phyloP scores from a whole-genome alignment of 2,113 vertebrate genomes.

The Colossoma macropomum region DNA sequence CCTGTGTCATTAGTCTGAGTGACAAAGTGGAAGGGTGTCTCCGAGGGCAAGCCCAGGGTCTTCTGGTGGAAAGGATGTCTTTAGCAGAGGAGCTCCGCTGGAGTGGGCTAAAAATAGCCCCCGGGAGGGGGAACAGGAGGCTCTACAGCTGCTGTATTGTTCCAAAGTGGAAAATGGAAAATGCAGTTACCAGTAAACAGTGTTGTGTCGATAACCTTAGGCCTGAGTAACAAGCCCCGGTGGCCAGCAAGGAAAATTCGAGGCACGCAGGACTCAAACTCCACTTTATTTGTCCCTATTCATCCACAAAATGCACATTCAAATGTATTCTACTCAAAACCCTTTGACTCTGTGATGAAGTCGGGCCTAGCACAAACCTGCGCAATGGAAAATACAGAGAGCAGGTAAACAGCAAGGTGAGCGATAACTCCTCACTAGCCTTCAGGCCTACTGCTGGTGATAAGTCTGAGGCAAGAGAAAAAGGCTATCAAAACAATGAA shows the following conservation, averaged over 20 bases:
- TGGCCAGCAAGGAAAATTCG: neutral
- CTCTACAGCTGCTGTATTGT: slow-evolving; percentile 46
- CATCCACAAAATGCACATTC: neutral
- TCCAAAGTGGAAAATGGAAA: slow-evolving; percentile 50
- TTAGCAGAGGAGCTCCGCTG: slow-evolving; percentile 29
- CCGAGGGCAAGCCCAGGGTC: slow-evolving; percentile 21
- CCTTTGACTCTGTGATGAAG: neutral
- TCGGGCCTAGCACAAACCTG: neutral
- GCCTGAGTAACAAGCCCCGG: slow-evolving; percentile 6
- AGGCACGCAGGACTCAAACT: neutral
- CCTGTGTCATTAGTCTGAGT: slow-evolving; percentile 20
- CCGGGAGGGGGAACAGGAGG: slow-evolving; percentile 20
- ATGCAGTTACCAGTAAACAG: slow-evolving; percentile 48
- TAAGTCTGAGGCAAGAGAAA: slow-evolving; percentile 11
- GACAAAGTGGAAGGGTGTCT: slow-evolving; percentile 25
- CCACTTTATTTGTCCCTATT: neutral
- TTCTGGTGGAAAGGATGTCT: slow-evolving; percentile 50
- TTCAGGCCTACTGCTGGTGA: neutral
- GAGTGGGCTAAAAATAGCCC: slow-evolving; percentile 42
- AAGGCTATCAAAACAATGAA: neutral
- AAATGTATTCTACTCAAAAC: neutral
- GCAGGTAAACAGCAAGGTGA: slow-evolving; percentile 9
- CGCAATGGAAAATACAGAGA: slow-evolving; percentile 18
- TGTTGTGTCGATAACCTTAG: slow-evolving; percentile 40
- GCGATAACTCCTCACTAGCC: neutral